Percentiles rank a stretch among this genome's conserved stretches.
Conservation (phyloP, 2,888 invertebrate genomes). For the Conistra vaccinii region DNA sequence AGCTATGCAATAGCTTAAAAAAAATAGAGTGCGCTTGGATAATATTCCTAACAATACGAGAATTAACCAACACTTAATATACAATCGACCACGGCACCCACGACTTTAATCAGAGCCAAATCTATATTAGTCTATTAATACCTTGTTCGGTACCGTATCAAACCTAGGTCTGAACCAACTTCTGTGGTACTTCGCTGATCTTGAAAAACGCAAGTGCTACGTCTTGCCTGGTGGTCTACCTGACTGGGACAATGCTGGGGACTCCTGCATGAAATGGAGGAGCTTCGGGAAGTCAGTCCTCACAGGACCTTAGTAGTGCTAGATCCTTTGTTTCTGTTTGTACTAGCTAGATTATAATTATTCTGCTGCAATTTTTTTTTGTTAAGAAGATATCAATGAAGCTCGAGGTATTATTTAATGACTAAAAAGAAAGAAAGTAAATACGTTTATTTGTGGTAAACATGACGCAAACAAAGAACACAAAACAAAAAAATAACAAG, state of each 20-base stretch:
- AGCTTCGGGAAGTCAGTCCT: slow-evolving; percentile 94
- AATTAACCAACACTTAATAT: not conserved
- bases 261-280: slow-evolving; percentile 96
- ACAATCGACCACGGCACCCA: no score
- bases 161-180: slow-evolving; percentile 94
- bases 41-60: not conserved
- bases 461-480: no score
- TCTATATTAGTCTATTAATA: not conserved
- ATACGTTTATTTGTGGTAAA: no score
- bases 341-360: slow-evolving; percentile 6
- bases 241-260: slow-evolving; percentile 94
- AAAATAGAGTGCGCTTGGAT: no score
- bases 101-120: no score
- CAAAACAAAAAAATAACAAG: no score
- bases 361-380: not conserved
- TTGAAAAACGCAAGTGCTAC: slow-evolving; percentile 95
- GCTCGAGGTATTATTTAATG: not conserved
- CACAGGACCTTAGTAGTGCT: slow-evolving; percentile 23
- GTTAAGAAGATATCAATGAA: not conserved
- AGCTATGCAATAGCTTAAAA: no score
- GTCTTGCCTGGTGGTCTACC: slow-evolving; percentile 93
- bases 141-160: not conserved
- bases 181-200: slow-evolving; percentile 97
- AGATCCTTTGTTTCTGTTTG: slow-evolving; percentile 1
- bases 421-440: no score